These are phyloP conservation scores for Anas platyrhynchos DNA, from an alignment of 2,113 vertebrate genomes.

Conservation along the genomic window DNA sequence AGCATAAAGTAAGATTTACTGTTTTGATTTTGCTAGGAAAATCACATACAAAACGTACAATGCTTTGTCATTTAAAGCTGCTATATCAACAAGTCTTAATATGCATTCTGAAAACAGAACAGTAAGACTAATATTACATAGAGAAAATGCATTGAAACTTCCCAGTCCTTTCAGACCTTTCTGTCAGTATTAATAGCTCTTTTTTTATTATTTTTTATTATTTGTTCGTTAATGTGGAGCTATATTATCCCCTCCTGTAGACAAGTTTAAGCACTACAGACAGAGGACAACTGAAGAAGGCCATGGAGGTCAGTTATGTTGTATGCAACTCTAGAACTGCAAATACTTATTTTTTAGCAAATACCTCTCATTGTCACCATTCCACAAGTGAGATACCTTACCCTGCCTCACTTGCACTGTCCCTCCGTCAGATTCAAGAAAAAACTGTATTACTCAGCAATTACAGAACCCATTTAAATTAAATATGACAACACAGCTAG, in stretches of 20 bases:
- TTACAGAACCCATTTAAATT: slow-evolving; percentile 4
- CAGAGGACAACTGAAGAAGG: neutral
- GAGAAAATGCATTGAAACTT: neutral
- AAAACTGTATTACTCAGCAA: slow-evolving; percentile 3
- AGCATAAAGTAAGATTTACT: neutral
- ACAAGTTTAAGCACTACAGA: neutral
- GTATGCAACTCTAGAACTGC: neutral
- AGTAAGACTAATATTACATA: neutral
- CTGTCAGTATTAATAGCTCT: slow-evolving; percentile 37
- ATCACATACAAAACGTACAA: neutral
- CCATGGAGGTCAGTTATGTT: neutral
- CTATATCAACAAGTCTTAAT: neutral
- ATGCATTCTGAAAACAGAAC: neutral
- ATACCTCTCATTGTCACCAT: neutral
- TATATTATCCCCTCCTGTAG: neutral
- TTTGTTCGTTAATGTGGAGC: neutral
- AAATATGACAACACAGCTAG: neutral
- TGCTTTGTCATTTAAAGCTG: neutral
- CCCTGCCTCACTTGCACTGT: neutral
- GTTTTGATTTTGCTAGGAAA: neutral
- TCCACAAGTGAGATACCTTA: neutral
- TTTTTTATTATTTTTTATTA: neutral
- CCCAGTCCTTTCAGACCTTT: neutral
- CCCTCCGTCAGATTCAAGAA: neutral
- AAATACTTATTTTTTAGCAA: neutral